phyloP scores from a whole-genome alignment of 2,113 vertebrate genomes.

The Nycticorax nycticorax region DNA sequence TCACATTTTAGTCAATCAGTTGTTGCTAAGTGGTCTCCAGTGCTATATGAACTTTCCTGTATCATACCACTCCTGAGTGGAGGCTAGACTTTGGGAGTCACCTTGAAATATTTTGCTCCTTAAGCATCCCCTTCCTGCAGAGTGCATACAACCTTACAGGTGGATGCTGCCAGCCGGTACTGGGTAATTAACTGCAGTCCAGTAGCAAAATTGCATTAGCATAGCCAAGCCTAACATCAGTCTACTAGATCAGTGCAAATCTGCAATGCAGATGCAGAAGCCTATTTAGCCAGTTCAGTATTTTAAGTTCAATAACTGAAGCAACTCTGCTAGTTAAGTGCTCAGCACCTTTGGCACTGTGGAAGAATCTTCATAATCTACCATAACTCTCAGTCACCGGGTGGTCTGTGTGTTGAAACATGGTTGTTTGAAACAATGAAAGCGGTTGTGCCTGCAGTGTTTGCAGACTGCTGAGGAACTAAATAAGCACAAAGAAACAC shows the following conservation, averaged over 20 bases:
- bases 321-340: background rate
- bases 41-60: background rate
- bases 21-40: background rate
- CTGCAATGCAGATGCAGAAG: conserved; percentile 23
- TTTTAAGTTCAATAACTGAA: background rate
- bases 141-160: background rate
- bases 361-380: background rate
- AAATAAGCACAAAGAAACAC: background rate
- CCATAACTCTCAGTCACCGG: background rate
- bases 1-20: background rate
- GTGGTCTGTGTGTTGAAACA: background rate
- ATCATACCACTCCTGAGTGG: background rate
- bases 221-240: background rate
- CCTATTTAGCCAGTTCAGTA: background rate
- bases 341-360: background rate
- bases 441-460: background rate
- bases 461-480: background rate
- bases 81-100: background rate
- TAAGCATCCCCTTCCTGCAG: background rate
- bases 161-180: background rate
- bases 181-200: background rate
- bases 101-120: background rate
- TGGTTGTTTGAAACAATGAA: background rate
- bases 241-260: conserved; percentile 8
- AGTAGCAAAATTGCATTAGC: background rate